These are phyloP conservation scores for Pachycephus smyrnensis DNA, from an alignment of 2,888 invertebrate species.

Conservation along the genomic window DNA sequence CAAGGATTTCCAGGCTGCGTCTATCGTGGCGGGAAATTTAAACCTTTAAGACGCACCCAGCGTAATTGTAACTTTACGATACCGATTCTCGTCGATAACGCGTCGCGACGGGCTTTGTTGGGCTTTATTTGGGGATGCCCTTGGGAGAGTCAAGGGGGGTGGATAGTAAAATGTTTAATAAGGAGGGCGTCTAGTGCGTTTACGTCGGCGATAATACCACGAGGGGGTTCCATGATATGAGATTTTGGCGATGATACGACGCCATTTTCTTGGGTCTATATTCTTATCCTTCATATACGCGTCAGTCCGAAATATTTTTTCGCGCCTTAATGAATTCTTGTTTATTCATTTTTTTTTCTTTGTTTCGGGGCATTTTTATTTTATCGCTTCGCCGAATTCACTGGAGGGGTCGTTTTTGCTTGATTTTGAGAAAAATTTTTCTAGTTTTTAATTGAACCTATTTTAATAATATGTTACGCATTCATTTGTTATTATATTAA, in stretches of 20 bases:
- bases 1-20: background rate
- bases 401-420: too few species aligned
- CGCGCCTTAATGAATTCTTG: constrained; percentile 13
- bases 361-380: background rate
- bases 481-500: background rate
- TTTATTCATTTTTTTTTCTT: constrained; percentile 6
- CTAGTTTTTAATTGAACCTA: too few species aligned
- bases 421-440: too few species aligned
- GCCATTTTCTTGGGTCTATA: background rate
- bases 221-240: background rate
- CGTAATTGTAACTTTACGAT: constrained; percentile 13
- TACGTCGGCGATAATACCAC: background rate
- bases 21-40: background rate
- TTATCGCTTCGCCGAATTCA: constrained; percentile 23
- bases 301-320: background rate
- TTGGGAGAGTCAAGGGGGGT: background rate
- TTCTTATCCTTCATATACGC: background rate
- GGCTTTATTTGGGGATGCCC: background rate
- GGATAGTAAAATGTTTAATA: constrained; percentile 4
- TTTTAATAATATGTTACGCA: background rate
- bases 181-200: constrained; percentile 1
- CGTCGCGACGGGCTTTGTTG: background rate
- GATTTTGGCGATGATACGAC: background rate
- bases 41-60: background rate
- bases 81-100: constrained; percentile 6